phyloP scores from a whole-genome alignment of 2,888 invertebrate species.

The Falcaria lacertinaria region DNA sequence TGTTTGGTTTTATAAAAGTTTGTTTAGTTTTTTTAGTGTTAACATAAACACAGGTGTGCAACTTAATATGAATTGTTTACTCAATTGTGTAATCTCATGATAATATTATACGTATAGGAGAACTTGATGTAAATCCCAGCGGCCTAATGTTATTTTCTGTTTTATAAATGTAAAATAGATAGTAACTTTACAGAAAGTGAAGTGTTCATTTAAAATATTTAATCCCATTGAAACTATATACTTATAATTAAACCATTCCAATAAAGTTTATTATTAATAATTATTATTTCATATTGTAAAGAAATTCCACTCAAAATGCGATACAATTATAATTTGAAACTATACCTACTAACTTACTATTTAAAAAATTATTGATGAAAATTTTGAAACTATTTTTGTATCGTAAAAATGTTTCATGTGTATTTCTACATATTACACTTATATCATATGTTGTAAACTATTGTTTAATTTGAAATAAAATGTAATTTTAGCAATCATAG shows the following conservation, averaged over 20 bases:
- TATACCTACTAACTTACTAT: neutral
- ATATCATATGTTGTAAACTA: constrained; percentile 52
- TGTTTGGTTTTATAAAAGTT: constrained; percentile 4
- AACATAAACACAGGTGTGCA: constrained; percentile 1
- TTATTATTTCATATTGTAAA: neutral
- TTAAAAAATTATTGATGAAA: constrained; percentile 30
- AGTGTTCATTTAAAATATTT: constrained; percentile 49
- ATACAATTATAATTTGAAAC: neutral
- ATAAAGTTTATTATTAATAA: constrained; percentile 12
- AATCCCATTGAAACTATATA: constrained; percentile 26
- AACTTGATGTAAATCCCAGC: constrained; percentile 29
- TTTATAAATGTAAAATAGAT: constrained; percentile 11
- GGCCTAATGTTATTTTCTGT: constrained; percentile 33
- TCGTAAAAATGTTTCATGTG: constrained; percentile 63
- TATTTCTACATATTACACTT: constrained; percentile 63
- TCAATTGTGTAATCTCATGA: constrained; percentile 62
- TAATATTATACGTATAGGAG: constrained; percentile 25
- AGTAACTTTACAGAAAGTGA: constrained; percentile 49
- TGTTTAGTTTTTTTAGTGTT: constrained; percentile 3
- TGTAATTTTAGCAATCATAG: constrained; percentile 60
- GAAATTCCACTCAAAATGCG: neutral
- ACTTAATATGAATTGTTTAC: constrained; percentile 17
- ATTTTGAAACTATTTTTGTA: constrained; percentile 70
- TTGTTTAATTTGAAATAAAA: constrained; percentile 64
- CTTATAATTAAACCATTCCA: constrained; percentile 47